phyloP scores from a whole-genome alignment of 1,140 invertebrate genomes.

The Watersipora subatra region DNA sequence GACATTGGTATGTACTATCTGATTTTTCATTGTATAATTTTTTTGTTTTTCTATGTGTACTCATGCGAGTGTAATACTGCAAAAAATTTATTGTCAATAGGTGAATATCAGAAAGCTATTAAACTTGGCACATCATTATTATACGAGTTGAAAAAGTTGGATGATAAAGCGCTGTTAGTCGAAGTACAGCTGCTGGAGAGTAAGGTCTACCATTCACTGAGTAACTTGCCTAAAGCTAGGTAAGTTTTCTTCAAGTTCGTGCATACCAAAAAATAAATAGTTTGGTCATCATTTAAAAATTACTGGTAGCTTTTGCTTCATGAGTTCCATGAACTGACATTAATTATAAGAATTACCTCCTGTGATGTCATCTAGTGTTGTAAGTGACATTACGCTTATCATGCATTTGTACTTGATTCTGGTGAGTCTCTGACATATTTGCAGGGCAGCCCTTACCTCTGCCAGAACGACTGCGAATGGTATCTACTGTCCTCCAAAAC shows the following conservation, averaged over 20 bases:
- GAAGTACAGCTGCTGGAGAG: slow-evolving; percentile 90
- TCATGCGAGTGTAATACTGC: not conserved
- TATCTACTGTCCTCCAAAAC: slow-evolving; percentile 95
- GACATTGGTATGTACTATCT: slow-evolving; percentile 63
- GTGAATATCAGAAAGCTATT: not conserved
- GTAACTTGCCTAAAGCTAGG: slow-evolving; percentile 85
- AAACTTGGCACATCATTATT: slow-evolving; percentile 59
- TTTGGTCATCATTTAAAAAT: too few species aligned
- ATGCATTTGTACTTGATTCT: too few species aligned
- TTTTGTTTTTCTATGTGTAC: not conserved
- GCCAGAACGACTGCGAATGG: slow-evolving; percentile 97
- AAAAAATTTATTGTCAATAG: not conserved
- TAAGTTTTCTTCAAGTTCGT: slow-evolving; percentile 8
- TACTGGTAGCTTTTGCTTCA: too few species aligned
- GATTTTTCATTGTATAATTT: too few species aligned
- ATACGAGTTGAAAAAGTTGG: slow-evolving; percentile 91
- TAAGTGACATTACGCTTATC: too few species aligned
- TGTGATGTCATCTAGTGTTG: too few species aligned
- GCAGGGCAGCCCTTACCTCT: slow-evolving; percentile 82
- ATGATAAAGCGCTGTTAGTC: slow-evolving; percentile 95
- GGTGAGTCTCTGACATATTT: too few species aligned
- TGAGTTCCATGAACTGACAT: too few species aligned
- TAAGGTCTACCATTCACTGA: slow-evolving; percentile 93
- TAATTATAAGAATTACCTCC: too few species aligned
- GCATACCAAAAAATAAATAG: too few species aligned